phyloP scores from a whole-genome alignment of 2,797 vertebrate genomes.

The Trachurus trachurus region DNA sequence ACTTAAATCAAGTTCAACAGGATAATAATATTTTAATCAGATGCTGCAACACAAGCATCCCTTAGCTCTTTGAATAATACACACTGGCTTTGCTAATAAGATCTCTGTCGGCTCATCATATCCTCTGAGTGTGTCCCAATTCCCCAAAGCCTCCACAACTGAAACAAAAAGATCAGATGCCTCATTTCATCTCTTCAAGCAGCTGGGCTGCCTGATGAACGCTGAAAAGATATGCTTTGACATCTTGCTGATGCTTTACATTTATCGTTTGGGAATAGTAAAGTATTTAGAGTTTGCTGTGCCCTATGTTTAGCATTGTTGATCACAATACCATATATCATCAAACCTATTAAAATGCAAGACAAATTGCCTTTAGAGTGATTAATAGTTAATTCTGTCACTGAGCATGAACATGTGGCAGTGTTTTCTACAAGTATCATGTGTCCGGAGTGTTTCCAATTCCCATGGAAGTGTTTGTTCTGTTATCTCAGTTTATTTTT shows the following conservation, averaged over 20 bases:
- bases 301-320: conserved; percentile 6
- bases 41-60: conserved; percentile 47
- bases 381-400: conserved; percentile 26
- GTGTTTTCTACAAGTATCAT: neutral
- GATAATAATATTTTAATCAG: conserved; percentile 64
- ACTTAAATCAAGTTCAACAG: conserved; percentile 40
- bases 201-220: conserved; percentile 45
- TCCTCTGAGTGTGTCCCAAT: conserved; percentile 47
- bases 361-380: conserved; percentile 21
- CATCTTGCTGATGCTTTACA: conserved; percentile 44
- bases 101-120: conserved; percentile 71
- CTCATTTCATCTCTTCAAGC: conserved; percentile 64
- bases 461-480: neutral
- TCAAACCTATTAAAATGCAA: neutral
- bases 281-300: conserved; percentile 12
- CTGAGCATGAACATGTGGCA: neutral
- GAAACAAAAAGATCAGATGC: conserved; percentile 71
- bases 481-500: conserved; percentile 12
- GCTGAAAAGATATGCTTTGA: conserved; percentile 57
- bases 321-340: conserved; percentile 12
- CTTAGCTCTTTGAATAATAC: conserved; percentile 60
- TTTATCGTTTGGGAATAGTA: conserved; percentile 19
- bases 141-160: conserved; percentile 53
- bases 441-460: conserved; percentile 13
- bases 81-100: conserved; percentile 63